phyloP scores from a whole-genome alignment of 2,797 vertebrate genomes.

The Falco rusticolus region DNA sequence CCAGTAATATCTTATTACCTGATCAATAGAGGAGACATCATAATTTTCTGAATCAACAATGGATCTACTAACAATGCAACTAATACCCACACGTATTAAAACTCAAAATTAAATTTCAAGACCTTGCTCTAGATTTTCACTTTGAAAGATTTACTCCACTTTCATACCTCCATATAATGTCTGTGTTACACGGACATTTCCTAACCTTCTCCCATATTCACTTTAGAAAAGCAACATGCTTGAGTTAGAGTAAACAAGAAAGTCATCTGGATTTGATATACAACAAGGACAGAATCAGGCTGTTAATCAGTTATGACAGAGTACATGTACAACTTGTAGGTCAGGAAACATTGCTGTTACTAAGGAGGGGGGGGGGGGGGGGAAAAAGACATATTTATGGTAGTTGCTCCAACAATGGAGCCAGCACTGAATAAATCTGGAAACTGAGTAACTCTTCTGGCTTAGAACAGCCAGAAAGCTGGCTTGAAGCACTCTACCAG shows the following conservation, averaged over 20 bases:
- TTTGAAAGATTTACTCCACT: background rate
- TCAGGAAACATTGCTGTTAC: constrained; percentile 2
- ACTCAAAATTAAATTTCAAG: background rate
- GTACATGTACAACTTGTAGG: background rate
- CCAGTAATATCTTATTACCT: background rate
- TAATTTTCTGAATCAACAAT: background rate
- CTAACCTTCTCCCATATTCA: background rate
- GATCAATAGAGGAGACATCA: background rate
- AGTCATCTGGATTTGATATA: constrained; percentile 38
- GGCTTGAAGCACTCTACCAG: background rate
- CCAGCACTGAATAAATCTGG: background rate
- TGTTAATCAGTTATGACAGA: background rate
- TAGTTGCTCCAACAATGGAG: background rate
- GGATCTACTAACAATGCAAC: background rate
- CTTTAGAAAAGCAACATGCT: background rate
- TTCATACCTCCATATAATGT: background rate
- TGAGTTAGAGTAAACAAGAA: background rate
- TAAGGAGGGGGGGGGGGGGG: background rate
- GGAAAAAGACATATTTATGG: background rate
- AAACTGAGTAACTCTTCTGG: background rate
- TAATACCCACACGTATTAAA: background rate
- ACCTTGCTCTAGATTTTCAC: background rate
- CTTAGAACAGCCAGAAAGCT: background rate
- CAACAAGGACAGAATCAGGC: background rate
- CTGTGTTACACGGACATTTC: background rate